These are phyloP conservation scores for Fabriciana adippe DNA, from an alignment of 2,888 invertebrate species.

Conservation along the genomic window DNA sequence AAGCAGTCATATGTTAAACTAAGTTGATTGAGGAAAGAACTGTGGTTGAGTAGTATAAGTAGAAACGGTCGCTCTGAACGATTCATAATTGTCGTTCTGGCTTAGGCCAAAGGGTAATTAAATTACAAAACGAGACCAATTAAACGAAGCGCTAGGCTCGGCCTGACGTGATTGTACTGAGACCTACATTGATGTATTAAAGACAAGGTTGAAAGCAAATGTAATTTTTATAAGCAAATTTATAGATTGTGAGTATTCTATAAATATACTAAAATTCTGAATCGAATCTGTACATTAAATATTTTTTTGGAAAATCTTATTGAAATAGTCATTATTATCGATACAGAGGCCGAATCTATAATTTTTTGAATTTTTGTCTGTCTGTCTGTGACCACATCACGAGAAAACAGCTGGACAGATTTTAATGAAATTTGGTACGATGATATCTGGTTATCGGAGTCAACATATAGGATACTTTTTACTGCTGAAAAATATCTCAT, in stretches of 20 bases:
- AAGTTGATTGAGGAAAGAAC: constrained; percentile 10
- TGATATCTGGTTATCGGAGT: no score
- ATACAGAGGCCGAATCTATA: no score
- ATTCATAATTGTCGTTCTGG: constrained; percentile 75
- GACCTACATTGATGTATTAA: constrained; percentile 33
- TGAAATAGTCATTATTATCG: no score
- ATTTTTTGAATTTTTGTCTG: no score
- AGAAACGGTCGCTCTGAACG: constrained; percentile 57
- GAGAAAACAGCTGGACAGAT: no score
- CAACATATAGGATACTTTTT: no score
- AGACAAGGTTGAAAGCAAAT: constrained; percentile 19
- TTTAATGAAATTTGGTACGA: no score
- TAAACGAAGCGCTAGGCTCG: constrained; percentile 50
- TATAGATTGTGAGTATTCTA: neutral
- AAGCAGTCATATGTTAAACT: neutral
- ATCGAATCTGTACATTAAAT: no score
- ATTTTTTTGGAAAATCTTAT: no score
- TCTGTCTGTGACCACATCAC: no score
- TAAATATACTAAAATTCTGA: neutral
- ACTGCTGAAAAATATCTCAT: no score
- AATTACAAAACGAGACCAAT: constrained; percentile 81
- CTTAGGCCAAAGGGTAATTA: constrained; percentile 81
- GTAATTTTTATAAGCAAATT: neutral
- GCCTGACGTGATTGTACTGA: constrained; percentile 36
- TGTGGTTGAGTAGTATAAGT: constrained; percentile 40